These are phyloP conservation scores for Otolemur garnettii DNA, from an alignment of 2,113 vertebrate genomes.

Conservation along the genomic window DNA sequence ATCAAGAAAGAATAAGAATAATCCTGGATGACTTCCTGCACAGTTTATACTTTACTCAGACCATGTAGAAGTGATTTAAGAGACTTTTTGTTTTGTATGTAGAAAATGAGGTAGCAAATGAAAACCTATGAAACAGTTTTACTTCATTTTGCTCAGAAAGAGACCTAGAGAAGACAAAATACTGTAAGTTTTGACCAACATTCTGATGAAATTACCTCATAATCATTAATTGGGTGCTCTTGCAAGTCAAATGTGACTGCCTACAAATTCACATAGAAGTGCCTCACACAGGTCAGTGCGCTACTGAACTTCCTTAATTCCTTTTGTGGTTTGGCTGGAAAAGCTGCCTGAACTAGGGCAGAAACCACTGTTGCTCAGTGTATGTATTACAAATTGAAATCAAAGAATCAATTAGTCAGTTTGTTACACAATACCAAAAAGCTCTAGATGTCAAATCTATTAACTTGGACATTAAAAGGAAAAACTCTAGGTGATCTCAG, in stretches of 20 bases:
- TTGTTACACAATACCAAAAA: not conserved
- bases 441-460: not conserved
- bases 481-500: not conserved
- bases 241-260: not conserved
- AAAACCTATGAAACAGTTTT: not conserved
- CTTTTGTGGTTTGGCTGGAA: not conserved
- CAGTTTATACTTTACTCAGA: not conserved
- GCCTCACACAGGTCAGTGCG: not conserved
- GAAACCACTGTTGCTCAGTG: not conserved
- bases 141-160: not conserved
- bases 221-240: not conserved
- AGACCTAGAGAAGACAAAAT: not conserved
- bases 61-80: not conserved
- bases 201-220: slow-evolving; percentile 4
- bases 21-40: not conserved
- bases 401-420: not conserved
- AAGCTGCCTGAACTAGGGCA: not conserved
- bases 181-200: not conserved
- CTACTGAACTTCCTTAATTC: not conserved
- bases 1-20: slow-evolving; percentile 21
- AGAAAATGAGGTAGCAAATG: not conserved
- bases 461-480: not conserved
- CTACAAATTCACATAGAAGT: not conserved
- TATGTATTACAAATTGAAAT: not conserved
- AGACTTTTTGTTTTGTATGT: not conserved